Conservation (phyloP, 2,888 invertebrate species). For the Axea sp. region DNA sequence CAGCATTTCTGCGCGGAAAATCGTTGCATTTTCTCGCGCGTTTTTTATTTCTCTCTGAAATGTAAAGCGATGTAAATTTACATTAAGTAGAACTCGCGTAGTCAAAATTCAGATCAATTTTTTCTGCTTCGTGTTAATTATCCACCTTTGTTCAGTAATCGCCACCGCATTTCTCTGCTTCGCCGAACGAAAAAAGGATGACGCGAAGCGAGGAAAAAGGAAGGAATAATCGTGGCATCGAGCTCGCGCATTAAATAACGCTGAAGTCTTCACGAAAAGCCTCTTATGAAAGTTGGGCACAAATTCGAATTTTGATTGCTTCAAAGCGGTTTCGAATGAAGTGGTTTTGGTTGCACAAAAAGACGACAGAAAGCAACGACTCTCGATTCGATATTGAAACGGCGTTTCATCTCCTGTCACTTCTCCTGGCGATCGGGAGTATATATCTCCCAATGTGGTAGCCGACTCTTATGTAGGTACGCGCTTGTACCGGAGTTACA, state of each 20-base stretch:
- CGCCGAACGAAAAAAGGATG: too few species aligned
- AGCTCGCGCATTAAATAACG: conserved; percentile 41
- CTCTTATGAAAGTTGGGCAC: conserved; percentile 25
- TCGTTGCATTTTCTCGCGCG: too few species aligned
- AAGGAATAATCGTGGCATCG: not conserved
- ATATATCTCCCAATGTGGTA: conserved; percentile 30
- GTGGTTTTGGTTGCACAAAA: conserved; percentile 47
- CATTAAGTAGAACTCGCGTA: too few species aligned
- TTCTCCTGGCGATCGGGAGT: conserved; percentile 18
- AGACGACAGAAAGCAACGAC: conserved; percentile 48
- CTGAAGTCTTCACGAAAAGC: conserved; percentile 46
- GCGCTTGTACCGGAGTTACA: conserved; percentile 38
- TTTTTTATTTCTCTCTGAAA: too few species aligned
- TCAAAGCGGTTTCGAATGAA: conserved; percentile 49
- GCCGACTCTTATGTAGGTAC: conserved; percentile 43
- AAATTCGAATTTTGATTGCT: conserved; percentile 35
- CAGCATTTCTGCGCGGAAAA: too few species aligned
- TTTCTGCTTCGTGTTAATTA: too few species aligned
- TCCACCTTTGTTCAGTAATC: too few species aligned
- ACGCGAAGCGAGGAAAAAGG: not conserved
- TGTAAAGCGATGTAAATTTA: too few species aligned
- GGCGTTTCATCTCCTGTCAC: conserved; percentile 57
- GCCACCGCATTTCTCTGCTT: too few species aligned
- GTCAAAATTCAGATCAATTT: too few species aligned
- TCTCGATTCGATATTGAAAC: conserved; percentile 53